Base-by-base conservation (phyloP, 2,797 vertebrate genomes). In the Galagoides demidoff region DNA sequence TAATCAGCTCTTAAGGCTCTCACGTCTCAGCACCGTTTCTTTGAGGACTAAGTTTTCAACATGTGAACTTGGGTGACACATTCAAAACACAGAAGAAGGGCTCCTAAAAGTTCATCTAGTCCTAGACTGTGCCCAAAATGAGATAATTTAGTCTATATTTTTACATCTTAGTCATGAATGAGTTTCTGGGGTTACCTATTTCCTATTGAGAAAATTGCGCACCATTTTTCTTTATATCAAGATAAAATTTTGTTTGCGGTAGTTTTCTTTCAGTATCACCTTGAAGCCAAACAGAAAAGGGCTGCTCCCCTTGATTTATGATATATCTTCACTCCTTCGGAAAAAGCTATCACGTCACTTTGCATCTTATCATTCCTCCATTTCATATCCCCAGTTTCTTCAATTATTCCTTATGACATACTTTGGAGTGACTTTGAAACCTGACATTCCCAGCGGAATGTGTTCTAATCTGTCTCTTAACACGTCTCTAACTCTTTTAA, bases 401-500 rank as follows among this genome's bases (percentile, higher is more conserved):
- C 27, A 87, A 61, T 39, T 85, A 79, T 94, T 77, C 14, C 45
- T 85, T 81, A 78, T 85, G 71, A 90, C 11, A 70, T 27, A 55
- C 23, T 87, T 73, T 94, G 22, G 43, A 92, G 55, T 81, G 95
- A 61, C 63, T 90, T 93, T 96, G 79, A 87, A 61, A 84, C 45
- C 1, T 78, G 31, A 59, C 86, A 55, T 7, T 94, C 23, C 95
- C 74, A 77, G 43, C 7, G 55, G 31, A 89, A 68, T 13, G 19
- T 81, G 29, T 88, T 81, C 43, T 59, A 83, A n/a, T 78, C 68
- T 89, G 27, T 93, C 49, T 79, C 81, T 81, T 91, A 91, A 70
- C 22, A 37, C 64, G 59, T 61, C 22, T 81, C n/a, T 64, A 49
- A 84, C 5, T 88, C 25, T 82, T 13, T 89, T 78, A 89, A 71